Percentiles rank a stretch among this genome's conserved stretches.
These are phyloP conservation scores for Coptotermes formosanus DNA, from an alignment of 1,140 invertebrate genomes.

Conservation along the genomic window DNA sequence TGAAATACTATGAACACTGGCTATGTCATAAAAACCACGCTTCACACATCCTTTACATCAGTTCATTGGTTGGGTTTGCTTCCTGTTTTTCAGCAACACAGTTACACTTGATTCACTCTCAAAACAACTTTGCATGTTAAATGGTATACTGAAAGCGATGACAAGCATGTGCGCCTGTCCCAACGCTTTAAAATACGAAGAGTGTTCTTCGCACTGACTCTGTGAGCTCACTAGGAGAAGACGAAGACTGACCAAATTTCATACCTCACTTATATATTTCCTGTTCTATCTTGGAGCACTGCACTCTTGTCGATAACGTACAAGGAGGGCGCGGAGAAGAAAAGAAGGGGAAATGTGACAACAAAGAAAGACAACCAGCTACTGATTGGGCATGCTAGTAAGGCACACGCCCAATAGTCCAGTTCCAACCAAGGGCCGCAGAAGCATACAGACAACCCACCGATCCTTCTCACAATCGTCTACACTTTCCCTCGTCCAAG, in stretches of 20 bases:
- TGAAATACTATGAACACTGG: too few relatives aligned
- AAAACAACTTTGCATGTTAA: not conserved
- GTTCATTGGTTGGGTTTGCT: not conserved
- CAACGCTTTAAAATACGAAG: not conserved
- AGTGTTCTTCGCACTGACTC: not conserved
- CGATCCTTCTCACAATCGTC: too few relatives aligned
- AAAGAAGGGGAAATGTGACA: slow-evolving; percentile 5
- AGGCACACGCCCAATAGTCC: not conserved
- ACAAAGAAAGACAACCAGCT: slow-evolving; percentile 1
- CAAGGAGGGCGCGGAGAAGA: not conserved
- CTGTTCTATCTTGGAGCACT: not conserved
- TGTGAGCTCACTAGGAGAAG: not conserved
- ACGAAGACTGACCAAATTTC: not conserved
- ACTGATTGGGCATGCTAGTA: slow-evolving; percentile 14
- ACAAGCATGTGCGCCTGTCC: not conserved
- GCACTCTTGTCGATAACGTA: slow-evolving; percentile 13
- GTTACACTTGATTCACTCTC: not conserved
- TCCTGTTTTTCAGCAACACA: not conserved
- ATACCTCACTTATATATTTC: not conserved
- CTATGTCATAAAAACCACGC: not conserved
- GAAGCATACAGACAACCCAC: not conserved
- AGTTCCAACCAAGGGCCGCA: not conserved
- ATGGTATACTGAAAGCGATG: not conserved
- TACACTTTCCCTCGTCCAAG: not conserved
- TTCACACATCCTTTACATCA: not conserved